These are phyloP conservation scores for Aphaenogaster floridana DNA, from an alignment of 1,140 invertebrate genomes.

Conservation along the genomic window DNA sequence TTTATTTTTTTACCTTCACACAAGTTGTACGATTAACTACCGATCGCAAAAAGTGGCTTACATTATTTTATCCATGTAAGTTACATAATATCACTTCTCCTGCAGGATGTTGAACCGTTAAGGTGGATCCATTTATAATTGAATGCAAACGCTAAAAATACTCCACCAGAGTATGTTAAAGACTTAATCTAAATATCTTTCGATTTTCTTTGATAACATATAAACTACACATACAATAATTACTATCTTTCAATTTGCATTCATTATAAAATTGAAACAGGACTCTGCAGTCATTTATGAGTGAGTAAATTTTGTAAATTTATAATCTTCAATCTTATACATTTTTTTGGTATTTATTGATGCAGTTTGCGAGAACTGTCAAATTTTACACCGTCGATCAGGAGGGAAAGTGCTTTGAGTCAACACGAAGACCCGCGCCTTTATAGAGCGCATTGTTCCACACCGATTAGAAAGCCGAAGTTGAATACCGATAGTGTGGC, in stretches of 20 bases:
- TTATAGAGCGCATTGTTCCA: slow-evolving; percentile 66
- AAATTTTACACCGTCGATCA: background rate
- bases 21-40: background rate
- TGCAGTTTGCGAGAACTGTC: background rate
- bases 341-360: background rate
- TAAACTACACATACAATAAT: background rate
- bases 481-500: slow-evolving; percentile 70
- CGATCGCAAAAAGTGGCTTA: background rate
- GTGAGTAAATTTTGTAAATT: background rate
- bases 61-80: slow-evolving; percentile 18
- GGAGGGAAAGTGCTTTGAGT: slow-evolving; percentile 30
- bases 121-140: background rate
- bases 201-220: background rate
- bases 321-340: background rate
- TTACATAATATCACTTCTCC: background rate
- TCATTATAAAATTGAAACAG: background rate
- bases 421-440: slow-evolving; percentile 56
- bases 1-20: background rate
- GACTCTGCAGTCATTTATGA: background rate
- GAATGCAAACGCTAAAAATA: background rate
- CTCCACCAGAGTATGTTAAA: background rate
- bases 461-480: slow-evolving; percentile 78
- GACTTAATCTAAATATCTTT: background rate
- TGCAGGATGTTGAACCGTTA: background rate
- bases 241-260: slow-evolving; percentile 16